Evolutionary conservation across 2,888 invertebrate genomes (phyloP).

Genomic region (Aphodius sticticus): DNA sequence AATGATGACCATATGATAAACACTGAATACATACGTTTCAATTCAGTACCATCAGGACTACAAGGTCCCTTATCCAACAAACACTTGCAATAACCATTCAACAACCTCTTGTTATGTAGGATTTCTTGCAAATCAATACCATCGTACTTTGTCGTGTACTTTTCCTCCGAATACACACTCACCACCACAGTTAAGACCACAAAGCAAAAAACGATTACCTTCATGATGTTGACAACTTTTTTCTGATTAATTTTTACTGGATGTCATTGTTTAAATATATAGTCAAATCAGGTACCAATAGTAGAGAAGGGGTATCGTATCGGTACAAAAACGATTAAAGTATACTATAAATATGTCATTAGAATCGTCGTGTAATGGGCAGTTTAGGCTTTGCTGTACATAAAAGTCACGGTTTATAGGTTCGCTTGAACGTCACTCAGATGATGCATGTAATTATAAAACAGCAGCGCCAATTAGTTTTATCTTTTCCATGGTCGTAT

Average conservation of each 20-base stretch:
- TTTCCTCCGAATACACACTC: slow-evolving; percentile 34
- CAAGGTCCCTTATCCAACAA: slow-evolving; percentile 70
- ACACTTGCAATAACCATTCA: slow-evolving; percentile 72
- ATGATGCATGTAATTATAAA: background rate
- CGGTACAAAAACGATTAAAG: background rate
- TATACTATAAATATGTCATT: background rate
- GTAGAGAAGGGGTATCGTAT: slow-evolving; percentile 5
- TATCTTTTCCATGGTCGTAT: background rate
- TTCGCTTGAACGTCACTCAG: background rate
- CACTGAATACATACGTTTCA: slow-evolving; percentile 68
- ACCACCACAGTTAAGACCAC: slow-evolving; percentile 11
- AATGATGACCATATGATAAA: too few species aligned
- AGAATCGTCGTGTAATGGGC: background rate
- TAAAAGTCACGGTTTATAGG: background rate
- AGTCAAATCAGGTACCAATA: background rate
- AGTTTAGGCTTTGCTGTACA: background rate
- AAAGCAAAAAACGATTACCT: slow-evolving; percentile 10
- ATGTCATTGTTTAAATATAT: slow-evolving; percentile 17
- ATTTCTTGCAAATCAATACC: slow-evolving; percentile 74
- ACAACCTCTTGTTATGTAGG: slow-evolving; percentile 68
- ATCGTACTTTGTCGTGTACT: slow-evolving; percentile 75
- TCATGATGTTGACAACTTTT: background rate
- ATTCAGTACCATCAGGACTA: slow-evolving; percentile 73
- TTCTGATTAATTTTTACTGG: slow-evolving; percentile 13
- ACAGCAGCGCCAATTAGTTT: background rate